Conservation (phyloP, 2,113 vertebrate species). For the Phalacrocorax pelagicus region DNA sequence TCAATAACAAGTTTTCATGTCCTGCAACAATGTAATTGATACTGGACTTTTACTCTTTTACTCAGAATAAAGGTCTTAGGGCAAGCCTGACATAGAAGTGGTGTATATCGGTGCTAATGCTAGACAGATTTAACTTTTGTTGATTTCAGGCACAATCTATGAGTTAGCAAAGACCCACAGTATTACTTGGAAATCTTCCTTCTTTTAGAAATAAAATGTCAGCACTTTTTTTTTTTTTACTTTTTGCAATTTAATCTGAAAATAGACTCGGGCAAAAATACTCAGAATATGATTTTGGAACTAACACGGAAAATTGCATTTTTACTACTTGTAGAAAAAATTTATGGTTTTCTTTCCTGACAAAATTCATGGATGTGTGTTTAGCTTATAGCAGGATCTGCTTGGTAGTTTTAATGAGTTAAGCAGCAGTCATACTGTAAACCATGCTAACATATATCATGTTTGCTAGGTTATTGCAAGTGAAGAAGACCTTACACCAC, state of each 20-base stretch:
- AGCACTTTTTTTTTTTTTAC: neutral
- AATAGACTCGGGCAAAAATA: neutral
- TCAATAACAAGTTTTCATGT: neutral
- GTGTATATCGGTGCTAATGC: accelerated
- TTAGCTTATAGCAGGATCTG: neutral
- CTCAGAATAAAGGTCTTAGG: neutral
- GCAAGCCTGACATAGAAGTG: neutral
- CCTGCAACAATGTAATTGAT: neutral
- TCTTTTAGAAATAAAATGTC: neutral
- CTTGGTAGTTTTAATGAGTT: neutral
- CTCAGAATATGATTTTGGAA: neutral
- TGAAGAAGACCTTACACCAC: slow-evolving; percentile 66
- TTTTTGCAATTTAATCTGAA: neutral
- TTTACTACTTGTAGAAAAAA: neutral
- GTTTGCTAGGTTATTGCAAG: slow-evolving; percentile 80
- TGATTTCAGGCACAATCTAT: neutral
- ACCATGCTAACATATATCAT: neutral
- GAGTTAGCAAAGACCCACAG: neutral
- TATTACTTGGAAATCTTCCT: neutral
- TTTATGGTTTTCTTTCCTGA: neutral
- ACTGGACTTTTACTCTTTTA: neutral
- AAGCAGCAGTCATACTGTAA: neutral
- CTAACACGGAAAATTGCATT: neutral
- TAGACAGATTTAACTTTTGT: neutral
- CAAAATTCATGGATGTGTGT: neutral